Conservation (phyloP, 35 echinoderm and acorn worm genomes). For the Ophiothrix spiculata region DNA sequence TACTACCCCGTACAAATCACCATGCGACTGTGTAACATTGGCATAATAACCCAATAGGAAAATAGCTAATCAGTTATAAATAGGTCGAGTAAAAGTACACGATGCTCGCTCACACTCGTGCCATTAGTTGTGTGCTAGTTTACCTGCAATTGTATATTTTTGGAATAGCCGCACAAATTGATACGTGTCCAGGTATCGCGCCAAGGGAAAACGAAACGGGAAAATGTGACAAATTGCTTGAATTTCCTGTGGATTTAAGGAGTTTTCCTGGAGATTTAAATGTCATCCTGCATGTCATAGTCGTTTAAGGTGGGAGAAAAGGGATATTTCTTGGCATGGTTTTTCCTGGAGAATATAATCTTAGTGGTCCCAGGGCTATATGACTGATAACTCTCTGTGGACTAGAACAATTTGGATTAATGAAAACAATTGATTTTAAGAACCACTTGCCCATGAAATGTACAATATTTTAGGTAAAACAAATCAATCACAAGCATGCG, state of each 20-base stretch:
- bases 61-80: not conserved
- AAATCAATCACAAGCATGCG: too few species aligned
- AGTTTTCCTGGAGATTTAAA: conserved; percentile 13
- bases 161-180: conserved; percentile 4
- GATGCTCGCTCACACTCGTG: not conserved
- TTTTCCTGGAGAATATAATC: not conserved
- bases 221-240: conserved; percentile 4
- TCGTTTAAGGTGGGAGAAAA: conserved; percentile 9
- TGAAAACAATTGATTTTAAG: not conserved
- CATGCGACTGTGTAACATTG: too few species aligned
- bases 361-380: not conserved
- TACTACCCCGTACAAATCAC: not conserved
- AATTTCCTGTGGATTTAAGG: conserved; percentile 14
- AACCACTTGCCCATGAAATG: not conserved
- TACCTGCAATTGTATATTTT: not conserved
- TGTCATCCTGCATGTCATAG: not conserved
- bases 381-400: not conserved
- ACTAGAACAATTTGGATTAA: not conserved
- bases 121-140: too few species aligned
- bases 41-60: not conserved
- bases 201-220: not conserved
- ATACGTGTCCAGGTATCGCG: conserved; percentile 8
- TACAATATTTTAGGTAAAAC: too few species aligned
- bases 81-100: not conserved
- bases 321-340: conserved; percentile 5